These are phyloP conservation scores for Lithophane leautieri DNA, from an alignment of 2,888 invertebrate species.

Conservation along the genomic window DNA sequence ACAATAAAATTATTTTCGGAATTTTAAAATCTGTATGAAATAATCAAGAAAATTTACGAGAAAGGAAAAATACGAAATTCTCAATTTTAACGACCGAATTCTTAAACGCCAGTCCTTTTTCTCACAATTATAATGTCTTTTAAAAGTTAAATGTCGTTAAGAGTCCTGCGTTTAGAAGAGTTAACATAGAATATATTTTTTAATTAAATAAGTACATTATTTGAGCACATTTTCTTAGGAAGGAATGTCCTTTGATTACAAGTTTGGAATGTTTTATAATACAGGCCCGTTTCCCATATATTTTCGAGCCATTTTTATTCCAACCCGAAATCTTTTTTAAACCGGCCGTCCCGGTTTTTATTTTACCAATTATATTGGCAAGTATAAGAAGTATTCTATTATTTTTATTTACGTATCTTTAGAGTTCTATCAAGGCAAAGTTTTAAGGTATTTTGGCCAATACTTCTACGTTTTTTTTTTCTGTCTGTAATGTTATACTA, in stretches of 20 bases:
- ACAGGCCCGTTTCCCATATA: background rate
- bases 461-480: slow-evolving; percentile 44
- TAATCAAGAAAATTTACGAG: background rate
- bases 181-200: background rate
- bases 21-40: background rate
- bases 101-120: background rate
- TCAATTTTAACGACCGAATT: slow-evolving; percentile 1
- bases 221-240: slow-evolving; percentile 47
- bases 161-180: background rate
- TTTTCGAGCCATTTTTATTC: slow-evolving; percentile 22
- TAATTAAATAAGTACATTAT: slow-evolving; percentile 51
- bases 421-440: slow-evolving; percentile 52
- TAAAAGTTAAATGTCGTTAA: background rate
- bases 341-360: background rate
- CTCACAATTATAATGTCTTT: too few relatives aligned
- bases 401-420: slow-evolving; percentile 30
- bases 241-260: slow-evolving; percentile 27
- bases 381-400: slow-evolving; percentile 19
- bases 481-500: slow-evolving; percentile 43
- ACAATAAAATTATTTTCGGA: background rate
- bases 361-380: slow-evolving; percentile 52
- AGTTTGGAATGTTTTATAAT: slow-evolving; percentile 37
- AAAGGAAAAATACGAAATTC: background rate
- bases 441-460: slow-evolving; percentile 58
- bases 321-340: slow-evolving; percentile 15